Evolutionary conservation across 2,888 invertebrate species (phyloP), one percentile per base, ranked within the genome.

Genomic region (Sphaerophoria taeniata): DNA sequence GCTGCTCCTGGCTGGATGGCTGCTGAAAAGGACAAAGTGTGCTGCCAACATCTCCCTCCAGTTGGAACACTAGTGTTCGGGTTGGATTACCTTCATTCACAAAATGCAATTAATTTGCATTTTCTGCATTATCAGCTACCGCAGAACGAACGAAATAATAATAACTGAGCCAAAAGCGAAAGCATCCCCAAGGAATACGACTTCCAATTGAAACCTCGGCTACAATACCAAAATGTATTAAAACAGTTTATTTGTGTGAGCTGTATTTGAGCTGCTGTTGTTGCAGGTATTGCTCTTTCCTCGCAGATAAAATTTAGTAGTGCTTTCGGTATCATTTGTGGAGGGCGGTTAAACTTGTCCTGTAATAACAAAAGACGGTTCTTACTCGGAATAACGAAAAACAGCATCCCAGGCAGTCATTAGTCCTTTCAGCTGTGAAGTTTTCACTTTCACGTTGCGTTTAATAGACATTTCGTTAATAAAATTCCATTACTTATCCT

Each of bases 111-210:
- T 85, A 85, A 85, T 85, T 85, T 81, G 81, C 85, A 85, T 85
- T 85, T 85, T 85, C 85, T 85, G 85, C 85, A 85, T 85, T 85
- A 85, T 85, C 85, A 85, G 85, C 85, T 76, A 77, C 85, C 81
- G 73, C 85, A 81, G 81, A 85, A 77, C 85, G 81, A 85, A 77
- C 85, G 85, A 85, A 85, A 85, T 85, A 85, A 85, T 77, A 85
- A 85, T 85, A 85, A 85, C 69, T 70, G 85, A 85, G 73, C 76
- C 81, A 63, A 70, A 76, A 76, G 63, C 76, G 76, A 39, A 63
- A 61, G 61, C 43, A 61, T 77, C 70, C 45, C 63, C 58, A 43
- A 85, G 69, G 33, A 73, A 51, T 24, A 75, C 6, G 76, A 73
- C 73, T 55, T 56, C 16, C 47, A 77, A 58, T 70, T 56, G 72